These are phyloP conservation scores for Oxyruncus cristatus DNA, from an alignment of 2,113 vertebrate species.

Conservation along the genomic window DNA sequence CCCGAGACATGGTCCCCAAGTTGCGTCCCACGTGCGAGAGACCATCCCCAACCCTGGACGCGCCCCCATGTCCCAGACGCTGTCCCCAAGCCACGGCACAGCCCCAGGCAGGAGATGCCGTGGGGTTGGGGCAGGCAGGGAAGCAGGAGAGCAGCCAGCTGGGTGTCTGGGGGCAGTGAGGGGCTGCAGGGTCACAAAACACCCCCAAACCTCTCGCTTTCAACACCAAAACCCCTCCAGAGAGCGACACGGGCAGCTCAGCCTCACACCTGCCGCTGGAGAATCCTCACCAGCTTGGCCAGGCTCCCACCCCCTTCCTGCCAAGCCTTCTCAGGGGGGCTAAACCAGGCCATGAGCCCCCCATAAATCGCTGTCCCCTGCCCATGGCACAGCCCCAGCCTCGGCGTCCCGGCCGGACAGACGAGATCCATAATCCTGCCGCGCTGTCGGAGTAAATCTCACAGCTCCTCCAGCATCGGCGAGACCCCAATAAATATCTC, in stretches of 20 bases:
- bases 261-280: not conserved
- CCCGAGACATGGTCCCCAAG: rapidly evolving
- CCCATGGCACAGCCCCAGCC: not conserved
- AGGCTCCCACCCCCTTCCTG: not conserved
- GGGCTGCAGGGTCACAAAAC: not conserved
- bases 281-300: rapidly evolving
- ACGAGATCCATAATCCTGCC: not conserved
- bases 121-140: too few species aligned
- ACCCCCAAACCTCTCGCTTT: not conserved
- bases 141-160: not conserved
- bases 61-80: rapidly evolving
- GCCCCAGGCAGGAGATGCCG: not conserved
- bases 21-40: not conserved
- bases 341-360: not conserved
- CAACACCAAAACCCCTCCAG: not conserved
- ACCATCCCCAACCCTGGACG: rapidly evolving
- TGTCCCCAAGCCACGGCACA: not conserved
- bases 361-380: not conserved
- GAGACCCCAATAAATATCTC: conserved; percentile 67
- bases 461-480: not conserved
- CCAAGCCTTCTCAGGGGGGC: not conserved
- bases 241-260: rapidly evolving
- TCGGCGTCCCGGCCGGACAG: not conserved
- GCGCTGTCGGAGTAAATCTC: conserved; percentile 60
- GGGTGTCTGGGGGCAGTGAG: not conserved